A percentile compares a stretch with the other conserved stretches of the same genome.
Conservation (phyloP, 2,113 vertebrate genomes). For the Edolisoma coerulescens region DNA sequence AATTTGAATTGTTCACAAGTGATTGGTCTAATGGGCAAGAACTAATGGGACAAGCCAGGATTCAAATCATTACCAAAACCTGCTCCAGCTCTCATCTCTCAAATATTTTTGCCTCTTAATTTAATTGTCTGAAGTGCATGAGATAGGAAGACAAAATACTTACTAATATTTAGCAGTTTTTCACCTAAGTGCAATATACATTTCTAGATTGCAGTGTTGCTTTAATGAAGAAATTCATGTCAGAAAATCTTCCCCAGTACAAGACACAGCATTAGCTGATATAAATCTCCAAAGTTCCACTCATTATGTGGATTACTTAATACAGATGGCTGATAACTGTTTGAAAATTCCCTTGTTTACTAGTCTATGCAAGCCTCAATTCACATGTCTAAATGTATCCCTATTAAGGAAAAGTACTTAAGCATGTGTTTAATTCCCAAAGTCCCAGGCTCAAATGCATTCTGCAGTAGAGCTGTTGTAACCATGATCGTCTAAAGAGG, state of each 20-base stretch:
- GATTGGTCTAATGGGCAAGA: background rate
- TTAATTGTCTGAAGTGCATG: background rate
- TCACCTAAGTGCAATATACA: background rate
- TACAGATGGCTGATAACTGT: background rate
- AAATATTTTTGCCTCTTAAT: background rate
- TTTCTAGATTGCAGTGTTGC: background rate
- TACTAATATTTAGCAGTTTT: background rate
- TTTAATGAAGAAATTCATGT: background rate
- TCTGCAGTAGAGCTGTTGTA: background rate
- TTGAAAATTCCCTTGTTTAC: conserved; percentile 33
- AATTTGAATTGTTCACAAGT: background rate
- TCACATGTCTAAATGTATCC: background rate
- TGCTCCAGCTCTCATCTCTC: background rate
- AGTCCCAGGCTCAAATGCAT: conserved; percentile 8
- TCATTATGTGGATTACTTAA: background rate
- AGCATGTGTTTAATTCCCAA: conserved; percentile 43
- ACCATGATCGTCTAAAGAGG: background rate
- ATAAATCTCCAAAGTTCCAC: background rate
- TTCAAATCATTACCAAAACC: background rate
- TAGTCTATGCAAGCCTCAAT: background rate
- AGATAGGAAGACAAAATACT: background rate
- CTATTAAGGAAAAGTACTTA: conserved; percentile 41
- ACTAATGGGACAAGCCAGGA: background rate
- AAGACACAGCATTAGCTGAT: background rate
- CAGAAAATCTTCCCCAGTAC: background rate